Conservation (phyloP, 2,113 vertebrate genomes). For the Chitala chitala region DNA sequence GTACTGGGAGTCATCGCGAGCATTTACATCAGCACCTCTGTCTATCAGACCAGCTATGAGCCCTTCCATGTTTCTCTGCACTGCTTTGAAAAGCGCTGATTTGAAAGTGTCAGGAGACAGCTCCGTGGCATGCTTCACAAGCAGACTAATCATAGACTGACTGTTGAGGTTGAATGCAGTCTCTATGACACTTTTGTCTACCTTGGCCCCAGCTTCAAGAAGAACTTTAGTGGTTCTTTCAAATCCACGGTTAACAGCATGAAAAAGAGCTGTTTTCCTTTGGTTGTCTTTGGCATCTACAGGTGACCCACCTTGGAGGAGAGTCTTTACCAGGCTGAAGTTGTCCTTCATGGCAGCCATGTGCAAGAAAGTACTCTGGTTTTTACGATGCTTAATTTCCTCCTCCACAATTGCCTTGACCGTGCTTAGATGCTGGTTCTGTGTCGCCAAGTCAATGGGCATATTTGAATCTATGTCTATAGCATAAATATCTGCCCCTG, state of each 20-base stretch:
- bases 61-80: conserved; percentile 56
- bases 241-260: conserved; percentile 53
- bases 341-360: conserved; percentile 56
- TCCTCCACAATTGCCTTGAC: conserved; percentile 54
- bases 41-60: conserved; percentile 55
- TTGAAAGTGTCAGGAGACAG: conserved; percentile 44
- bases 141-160: conserved; percentile 47
- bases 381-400: conserved; percentile 49
- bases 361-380: conserved; percentile 58
- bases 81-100: conserved; percentile 65
- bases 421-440: conserved; percentile 42
- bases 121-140: conserved; percentile 53
- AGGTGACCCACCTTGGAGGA: conserved; percentile 53
- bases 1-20: conserved; percentile 51
- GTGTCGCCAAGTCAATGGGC: conserved; percentile 54
- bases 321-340: conserved; percentile 48
- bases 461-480: conserved; percentile 50
- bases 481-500: conserved; percentile 51
- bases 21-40: conserved; percentile 55
- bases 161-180: conserved; percentile 54
- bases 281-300: conserved; percentile 46
- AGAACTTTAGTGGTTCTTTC: conserved; percentile 50
- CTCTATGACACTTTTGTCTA: conserved; percentile 36
- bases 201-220: conserved; percentile 44
- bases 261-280: conserved; percentile 56